Conservation (phyloP, 1,140 invertebrate species). For the Habropoda laboriosa region DNA sequence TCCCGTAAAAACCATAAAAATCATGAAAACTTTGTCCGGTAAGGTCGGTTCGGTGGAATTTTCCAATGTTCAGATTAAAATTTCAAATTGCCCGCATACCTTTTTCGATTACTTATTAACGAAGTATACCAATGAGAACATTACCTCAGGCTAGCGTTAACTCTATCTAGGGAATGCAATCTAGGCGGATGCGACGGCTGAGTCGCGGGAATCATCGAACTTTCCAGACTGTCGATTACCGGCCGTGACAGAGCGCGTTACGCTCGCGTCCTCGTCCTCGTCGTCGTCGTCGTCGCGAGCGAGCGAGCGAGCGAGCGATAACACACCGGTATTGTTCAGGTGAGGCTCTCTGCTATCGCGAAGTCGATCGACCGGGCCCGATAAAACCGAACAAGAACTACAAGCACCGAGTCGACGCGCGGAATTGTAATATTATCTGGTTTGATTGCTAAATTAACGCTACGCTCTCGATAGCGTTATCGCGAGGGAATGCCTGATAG, state of each 20-base stretch:
- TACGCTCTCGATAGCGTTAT: conserved; percentile 11
- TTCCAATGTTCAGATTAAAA: no score
- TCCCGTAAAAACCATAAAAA: no score
- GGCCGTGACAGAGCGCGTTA: neutral
- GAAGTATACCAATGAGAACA: neutral
- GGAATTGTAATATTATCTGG: conserved; percentile 18
- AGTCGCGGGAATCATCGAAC: conserved; percentile 37
- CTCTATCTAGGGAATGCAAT: conserved; percentile 29
- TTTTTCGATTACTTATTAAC: neutral
- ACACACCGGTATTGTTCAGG: conserved; percentile 8
- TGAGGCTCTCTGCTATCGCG: conserved; percentile 7
- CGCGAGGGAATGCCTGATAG: neutral
- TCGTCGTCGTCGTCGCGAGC: no score
- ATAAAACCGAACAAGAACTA: conserved; percentile 16
- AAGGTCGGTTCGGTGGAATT: no score
- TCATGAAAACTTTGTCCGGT: no score
- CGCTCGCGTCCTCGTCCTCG: no score
- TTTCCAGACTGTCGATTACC: conserved; percentile 44
- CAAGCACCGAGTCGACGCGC: neutral
- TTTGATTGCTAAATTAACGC: conserved; percentile 42
- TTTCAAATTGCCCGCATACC: neutral
- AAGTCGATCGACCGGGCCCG: conserved; percentile 20
- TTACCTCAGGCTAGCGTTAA: neutral
- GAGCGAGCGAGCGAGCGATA: no score
- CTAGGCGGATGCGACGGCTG: neutral